Base-by-base conservation (phyloP, 2,888 invertebrate genomes). In the Drosophila prostipennis region DNA sequence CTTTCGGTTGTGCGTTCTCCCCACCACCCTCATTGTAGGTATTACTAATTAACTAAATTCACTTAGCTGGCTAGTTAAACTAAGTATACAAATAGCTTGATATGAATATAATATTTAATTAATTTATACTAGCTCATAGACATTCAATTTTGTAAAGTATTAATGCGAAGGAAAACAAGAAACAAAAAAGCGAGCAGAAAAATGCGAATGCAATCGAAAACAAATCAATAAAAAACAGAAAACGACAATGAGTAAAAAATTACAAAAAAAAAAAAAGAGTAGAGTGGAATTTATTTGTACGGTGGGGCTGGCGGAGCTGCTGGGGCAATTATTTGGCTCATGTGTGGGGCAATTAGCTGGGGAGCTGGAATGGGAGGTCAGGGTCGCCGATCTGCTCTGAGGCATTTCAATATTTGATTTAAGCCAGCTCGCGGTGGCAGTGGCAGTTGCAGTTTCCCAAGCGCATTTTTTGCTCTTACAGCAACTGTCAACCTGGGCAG, bases 371-470 rank as follows among this genome's bases (percentile, higher is more conserved):
- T 42, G 8, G 23, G 42, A 23, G 2, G 86, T 86, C 84, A 83
- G 65, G 83, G 81, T 74, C 83, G 76, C 67, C 61, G 61, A 48
- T 67, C 64, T 77, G 73, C 51, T 52, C 51, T 64, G 64, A 51
- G 65, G 80, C 75, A 81, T 81, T 85, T 80, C 84, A 80, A 82
- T 82, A 82, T 82, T 87, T 87, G 84, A 83, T 87, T 83, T 83
- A 83, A 83, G 56, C 71, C 80, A 76, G 75, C 80, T 69, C 72
- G 29, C 45, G 6, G 42, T 52, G 52, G 69, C 82, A 77, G 84
- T 51, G 52, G 67, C 82, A 56, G 68, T 74, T 65, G 76, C 75
- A 84, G 87, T 87, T 81, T 83, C 87, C 82, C 82, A 83, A 87
- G 82, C 84, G 81, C 81, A 84, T 87, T 83, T 82, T 81, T 82